Conservation (phyloP, 2,888 invertebrate genomes). For the Erpobdella octoculata region DNA sequence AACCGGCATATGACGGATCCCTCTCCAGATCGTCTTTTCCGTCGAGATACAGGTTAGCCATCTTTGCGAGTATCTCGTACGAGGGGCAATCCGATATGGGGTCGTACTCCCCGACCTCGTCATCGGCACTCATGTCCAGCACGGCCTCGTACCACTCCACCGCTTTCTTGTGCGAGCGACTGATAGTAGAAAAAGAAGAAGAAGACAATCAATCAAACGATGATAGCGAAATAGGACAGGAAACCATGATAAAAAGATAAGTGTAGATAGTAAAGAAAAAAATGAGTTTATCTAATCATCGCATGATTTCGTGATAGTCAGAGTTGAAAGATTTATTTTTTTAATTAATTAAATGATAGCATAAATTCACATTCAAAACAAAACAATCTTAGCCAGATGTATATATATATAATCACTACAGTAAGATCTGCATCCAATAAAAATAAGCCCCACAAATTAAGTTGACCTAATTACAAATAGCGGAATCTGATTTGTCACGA, state of each 20-base stretch:
- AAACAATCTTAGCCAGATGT: too few relatives aligned
- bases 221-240: too few relatives aligned
- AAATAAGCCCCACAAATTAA: neutral
- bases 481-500: too few relatives aligned
- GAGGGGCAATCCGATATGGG: constrained; percentile 52
- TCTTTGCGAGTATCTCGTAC: constrained; percentile 53
- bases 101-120: constrained; percentile 49
- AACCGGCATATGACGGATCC: constrained; percentile 53
- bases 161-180: constrained; percentile 41
- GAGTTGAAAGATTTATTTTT: too few relatives aligned
- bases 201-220: neutral
- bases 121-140: constrained; percentile 46
- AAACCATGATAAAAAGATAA: too few relatives aligned
- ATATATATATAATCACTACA: neutral
- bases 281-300: too few relatives aligned
- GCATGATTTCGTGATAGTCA: too few relatives aligned
- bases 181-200: neutral
- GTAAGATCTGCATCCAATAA: neutral
- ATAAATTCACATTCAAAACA: too few relatives aligned
- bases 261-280: neutral
- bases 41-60: constrained; percentile 54
- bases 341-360: too few relatives aligned
- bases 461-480: neutral
- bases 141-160: constrained; percentile 53
- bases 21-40: constrained; percentile 54